Base-by-base conservation (phyloP, 2,797 vertebrate species). In the Lagorchestes hirsutus region DNA sequence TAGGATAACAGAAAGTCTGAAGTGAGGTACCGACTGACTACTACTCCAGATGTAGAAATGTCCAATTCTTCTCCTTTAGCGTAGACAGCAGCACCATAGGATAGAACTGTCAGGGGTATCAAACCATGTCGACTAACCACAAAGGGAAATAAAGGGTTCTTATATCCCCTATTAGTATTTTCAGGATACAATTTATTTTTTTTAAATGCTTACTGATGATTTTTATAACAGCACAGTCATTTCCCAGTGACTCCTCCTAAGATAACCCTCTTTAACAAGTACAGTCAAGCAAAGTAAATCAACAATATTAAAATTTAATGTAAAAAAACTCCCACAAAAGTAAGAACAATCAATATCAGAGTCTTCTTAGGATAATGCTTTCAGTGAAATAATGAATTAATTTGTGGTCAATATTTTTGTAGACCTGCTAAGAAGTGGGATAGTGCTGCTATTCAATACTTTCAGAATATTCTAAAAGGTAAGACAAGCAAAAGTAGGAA, bases 381-480 rank as follows among this genome's bases (percentile, higher is more conserved):
- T 54, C 10, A 54, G 28, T 90, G 27, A 90, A 74, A 74, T n/a
- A 74, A 62, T 92, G 74, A 93, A 31, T 62, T 62, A 54, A 50
- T 28, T 22, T 96, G 57, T 96, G 54, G 95, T 96, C 96, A 57
- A 90, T 95, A 14, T 97, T 87, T 97, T 98, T 98, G 58, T 97
- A 99, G 99, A 59, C 99, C 99, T 1, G 98, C 99, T 67, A 97
- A 94, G 93, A 98, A 98, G 40, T 99, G 99, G 99, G 99, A 99
- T 98, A 98, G 97, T 95, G 99, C 99, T 93, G 99, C 99, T 90
- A 98, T 99, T 9, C 98, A 98, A 14, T 99, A 99, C 98, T 99
- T 99, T 92, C 99, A 99, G 97, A 99, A 98, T n/a, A 98, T 99
- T 90, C 96, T 99, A 8, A 98, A 98, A 98, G 99, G 99, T 99